These are phyloP conservation scores for Agrypnus murinus DNA, from an alignment of 2,888 invertebrate genomes.

Conservation along the genomic window DNA sequence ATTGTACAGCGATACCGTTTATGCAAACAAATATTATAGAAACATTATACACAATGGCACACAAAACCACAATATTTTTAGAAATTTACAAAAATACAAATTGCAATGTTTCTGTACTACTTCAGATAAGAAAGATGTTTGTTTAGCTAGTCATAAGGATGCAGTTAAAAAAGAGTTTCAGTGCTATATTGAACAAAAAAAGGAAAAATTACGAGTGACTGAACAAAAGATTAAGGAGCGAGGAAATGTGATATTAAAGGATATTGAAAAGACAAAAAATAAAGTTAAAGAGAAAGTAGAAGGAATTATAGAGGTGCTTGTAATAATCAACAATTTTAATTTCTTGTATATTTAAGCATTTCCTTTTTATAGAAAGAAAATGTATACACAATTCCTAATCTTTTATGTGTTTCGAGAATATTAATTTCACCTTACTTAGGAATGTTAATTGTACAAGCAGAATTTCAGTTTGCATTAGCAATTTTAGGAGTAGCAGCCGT, in stretches of 20 bases:
- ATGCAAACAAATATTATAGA: conserved; percentile 16
- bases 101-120: conserved; percentile 45
- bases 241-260: conserved; percentile 79
- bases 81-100: conserved; percentile 11
- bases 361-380: conserved; percentile 87
- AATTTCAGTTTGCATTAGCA: conserved; percentile 87
- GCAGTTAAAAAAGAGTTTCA: conserved; percentile 62
- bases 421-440: conserved; percentile 91
- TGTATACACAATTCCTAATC: conserved; percentile 94
- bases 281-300: conserved; percentile 84
- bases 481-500: conserved; percentile 90
- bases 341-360: no score
- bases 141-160: conserved; percentile 40
- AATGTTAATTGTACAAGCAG: conserved; percentile 87
- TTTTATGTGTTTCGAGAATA: conserved; percentile 90
- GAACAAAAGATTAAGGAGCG: conserved; percentile 76
- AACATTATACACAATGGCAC: conserved; percentile 18
- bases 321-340: not conserved
- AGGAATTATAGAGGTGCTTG: conserved; percentile 80
- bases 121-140: conserved; percentile 47
- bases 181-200: conserved; percentile 75
- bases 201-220: conserved; percentile 76
- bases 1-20: not conserved
- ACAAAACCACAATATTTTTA: not conserved
- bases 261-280: conserved; percentile 81